Evolutionary conservation across 2,888 invertebrate species (phyloP), one percentile per base, ranked within the genome.

Genomic region (Chorisops tibialis): DNA sequence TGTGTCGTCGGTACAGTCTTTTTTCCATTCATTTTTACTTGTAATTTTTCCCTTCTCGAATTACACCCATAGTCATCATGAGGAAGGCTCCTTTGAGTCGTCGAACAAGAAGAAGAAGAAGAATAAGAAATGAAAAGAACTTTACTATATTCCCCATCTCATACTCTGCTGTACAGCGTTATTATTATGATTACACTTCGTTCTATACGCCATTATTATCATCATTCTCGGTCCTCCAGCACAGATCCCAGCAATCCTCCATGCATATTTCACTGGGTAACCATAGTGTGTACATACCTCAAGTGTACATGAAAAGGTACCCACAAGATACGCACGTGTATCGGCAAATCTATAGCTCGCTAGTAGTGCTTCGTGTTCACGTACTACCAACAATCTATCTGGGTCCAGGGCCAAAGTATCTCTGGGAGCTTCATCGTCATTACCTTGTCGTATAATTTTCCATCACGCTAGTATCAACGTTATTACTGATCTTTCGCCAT

Each of bases 141-240:
- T n/a, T n/a, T n/a, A n/a, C n/a, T n/a, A n/a, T n/a, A 38, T 59
- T 59, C 48, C 19, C 48, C 35, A 48, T 21, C 22, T 21, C 48
- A 35, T 45, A 56, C 56, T 56, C 45, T 35, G 30, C 43, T 12
- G n/a, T 14, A 14, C 16, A 59, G 37, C 47, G 48, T 59, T 59
- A 59, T 59, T 59, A 59, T 59, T 59, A 59, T 59, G 59, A 59
- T 59, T 59, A 59, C 48, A 59, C 48, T 59, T 37, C 19, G 47
- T 24, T 43, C 37, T 37, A 19, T 39, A 4, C 35, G 43, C 45
- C 35, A 24, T 43, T 54, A 24, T 22, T n/a, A n/a, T n/a, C n/a
- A n/a, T n/a, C n/a, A n/a, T n/a, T n/a, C n/a, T n/a, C n/a, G n/a
- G n/a, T 30, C 30, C 30, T 30, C 30, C 30, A 30, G 30, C 7